Conservation (phyloP, 2,113 vertebrate species). For the Sceloporus undulatus region DNA sequence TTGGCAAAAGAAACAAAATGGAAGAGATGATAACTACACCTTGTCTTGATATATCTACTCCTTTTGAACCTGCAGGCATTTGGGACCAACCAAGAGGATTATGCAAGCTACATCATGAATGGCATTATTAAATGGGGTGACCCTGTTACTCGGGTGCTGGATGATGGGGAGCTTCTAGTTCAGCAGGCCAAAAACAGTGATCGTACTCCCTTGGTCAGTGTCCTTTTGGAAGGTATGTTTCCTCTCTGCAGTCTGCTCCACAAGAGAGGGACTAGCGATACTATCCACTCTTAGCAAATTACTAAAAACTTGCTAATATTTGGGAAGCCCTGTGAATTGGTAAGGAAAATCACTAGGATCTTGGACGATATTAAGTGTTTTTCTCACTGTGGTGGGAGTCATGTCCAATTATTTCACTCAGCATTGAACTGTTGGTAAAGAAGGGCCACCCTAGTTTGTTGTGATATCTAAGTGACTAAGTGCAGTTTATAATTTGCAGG, state of each 20-base stretch:
- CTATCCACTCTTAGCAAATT: accelerated
- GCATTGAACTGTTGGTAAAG: background rate
- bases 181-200: slow-evolving; percentile 97
- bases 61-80: slow-evolving; percentile 83
- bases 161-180: slow-evolving; percentile 93
- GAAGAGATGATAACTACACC: background rate
- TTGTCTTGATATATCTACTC: background rate
- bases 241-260: background rate
- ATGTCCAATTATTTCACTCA: too few species aligned
- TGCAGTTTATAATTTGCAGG: background rate
- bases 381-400: background rate
- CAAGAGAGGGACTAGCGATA: background rate
- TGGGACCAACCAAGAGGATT: slow-evolving; percentile 97
- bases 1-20: too few species aligned
- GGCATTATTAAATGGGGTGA: slow-evolving; percentile 96
- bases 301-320: background rate
- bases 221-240: slow-evolving; percentile 90
- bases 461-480: background rate
- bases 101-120: slow-evolving; percentile 97
- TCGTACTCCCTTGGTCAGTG: slow-evolving; percentile 93
- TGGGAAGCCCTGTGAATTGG: background rate
- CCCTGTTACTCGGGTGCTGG: slow-evolving; percentile 88
- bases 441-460: background rate
- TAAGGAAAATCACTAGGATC: too few species aligned
- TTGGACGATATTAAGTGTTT: background rate